phyloP scores from a whole-genome alignment of 2,888 invertebrate species.

The Drosophila testacea region DNA sequence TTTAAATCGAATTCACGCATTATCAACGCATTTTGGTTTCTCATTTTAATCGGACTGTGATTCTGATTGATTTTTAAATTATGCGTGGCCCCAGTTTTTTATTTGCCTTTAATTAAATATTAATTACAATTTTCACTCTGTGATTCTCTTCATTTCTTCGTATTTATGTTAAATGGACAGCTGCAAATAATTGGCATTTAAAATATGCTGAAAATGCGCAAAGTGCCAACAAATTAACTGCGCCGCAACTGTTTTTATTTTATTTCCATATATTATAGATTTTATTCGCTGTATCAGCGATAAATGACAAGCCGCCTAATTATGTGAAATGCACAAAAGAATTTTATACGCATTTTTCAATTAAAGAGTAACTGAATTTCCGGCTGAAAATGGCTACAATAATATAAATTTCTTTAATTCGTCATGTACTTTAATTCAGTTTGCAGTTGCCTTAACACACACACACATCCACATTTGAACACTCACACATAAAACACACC shows the following conservation, averaged over 20 bases:
- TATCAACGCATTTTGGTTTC: slow-evolving; percentile 45
- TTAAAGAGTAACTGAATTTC: slow-evolving; percentile 6
- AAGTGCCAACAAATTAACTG: slow-evolving; percentile 72
- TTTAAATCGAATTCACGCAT: slow-evolving; percentile 46
- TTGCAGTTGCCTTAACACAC: slow-evolving; percentile 13
- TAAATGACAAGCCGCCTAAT: slow-evolving; percentile 36
- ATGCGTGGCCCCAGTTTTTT: slow-evolving; percentile 33
- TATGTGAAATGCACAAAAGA: slow-evolving; percentile 26
- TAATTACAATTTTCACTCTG: slow-evolving; percentile 55
- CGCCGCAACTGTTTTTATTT: slow-evolving; percentile 35
- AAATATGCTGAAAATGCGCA: slow-evolving; percentile 74
- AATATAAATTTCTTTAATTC: slow-evolving; percentile 2
- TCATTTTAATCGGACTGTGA: slow-evolving; percentile 37
- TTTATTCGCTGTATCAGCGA: slow-evolving; percentile 23
- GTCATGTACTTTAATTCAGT: slow-evolving; percentile 1
- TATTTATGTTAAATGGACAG: slow-evolving; percentile 62
- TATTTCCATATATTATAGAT: slow-evolving; percentile 11
- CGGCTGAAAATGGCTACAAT: neutral
- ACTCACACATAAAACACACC: slow-evolving; percentile 23
- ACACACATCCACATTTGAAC: slow-evolving; percentile 9
- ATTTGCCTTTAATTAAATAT: slow-evolving; percentile 79
- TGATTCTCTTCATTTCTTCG: slow-evolving; percentile 34
- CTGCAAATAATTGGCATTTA: slow-evolving; percentile 75
- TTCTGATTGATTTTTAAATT: slow-evolving; percentile 69
- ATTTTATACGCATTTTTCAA: neutral